Evolutionary conservation across 2,797 vertebrate species (phyloP), one percentile per base, ranked within the genome.

Genomic region (Pteropus rufus): DNA sequence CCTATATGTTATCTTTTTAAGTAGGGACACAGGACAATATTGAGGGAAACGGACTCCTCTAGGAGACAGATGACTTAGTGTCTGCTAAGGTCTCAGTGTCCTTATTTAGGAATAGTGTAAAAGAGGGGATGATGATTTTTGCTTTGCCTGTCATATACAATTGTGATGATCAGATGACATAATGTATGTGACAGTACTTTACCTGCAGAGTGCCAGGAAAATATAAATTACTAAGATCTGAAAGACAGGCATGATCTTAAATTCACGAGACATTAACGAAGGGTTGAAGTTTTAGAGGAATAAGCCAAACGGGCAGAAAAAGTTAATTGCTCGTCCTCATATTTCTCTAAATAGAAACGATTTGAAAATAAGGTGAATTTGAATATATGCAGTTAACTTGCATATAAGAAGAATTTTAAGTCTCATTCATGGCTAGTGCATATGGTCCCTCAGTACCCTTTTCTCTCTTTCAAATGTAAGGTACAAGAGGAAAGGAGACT

Each of bases 401-500:
- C 10, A 0, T 23, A 24, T 23, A 24, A 41, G 0, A 1, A 39
- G 15, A 24, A 11, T 34, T 34, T 54, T 14, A 16, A 24, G 58
- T 44, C 58, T 3, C 31, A 16, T 4, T 19, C 39, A n/a, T 21
- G 46, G 62, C 65, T 41, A 1, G 29, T 11, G 10, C 11, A 4
- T 0, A 0, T 18, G 0, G 64, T 10, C 86, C 64, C 94, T 96
- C 70, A 29, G 34, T 82, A n/a, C 75, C 89, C 93, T 91, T 24
- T 72, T 92, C 94, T 92, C 93, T 93, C 76, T 79, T 39, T 67
- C 70, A 54, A 58, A 70, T 36, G 8, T 86, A 84, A 99, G 99
- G 64, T 99, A 99, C 89, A 99, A 95, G 98, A 99, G 99, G 97
- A 99, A 99, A 98, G 99, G 99, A 60, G 98, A 97, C 49, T 99